Evolutionary conservation across 2,113 vertebrate genomes (phyloP).

Genomic region (Dromaius novaehollandiae): DNA sequence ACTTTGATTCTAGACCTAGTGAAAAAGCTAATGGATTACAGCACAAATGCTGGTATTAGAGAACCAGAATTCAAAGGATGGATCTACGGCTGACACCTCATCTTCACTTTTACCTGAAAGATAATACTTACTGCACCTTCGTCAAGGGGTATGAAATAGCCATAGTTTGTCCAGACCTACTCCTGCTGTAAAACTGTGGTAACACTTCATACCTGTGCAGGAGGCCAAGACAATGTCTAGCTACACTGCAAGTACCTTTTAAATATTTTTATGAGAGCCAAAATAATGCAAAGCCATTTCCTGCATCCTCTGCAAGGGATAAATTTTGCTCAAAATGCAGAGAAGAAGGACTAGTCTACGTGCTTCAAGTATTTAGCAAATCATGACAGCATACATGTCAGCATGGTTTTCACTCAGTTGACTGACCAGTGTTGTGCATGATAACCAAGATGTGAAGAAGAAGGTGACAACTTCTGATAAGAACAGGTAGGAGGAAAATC

Average conservation of each 20-base stretch:
- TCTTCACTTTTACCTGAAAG: background rate
- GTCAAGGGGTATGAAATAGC: background rate
- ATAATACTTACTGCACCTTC: background rate
- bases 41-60: background rate
- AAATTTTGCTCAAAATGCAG: background rate
- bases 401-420: background rate
- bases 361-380: background rate
- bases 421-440: background rate
- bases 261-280: background rate
- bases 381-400: background rate
- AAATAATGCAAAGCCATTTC: background rate
- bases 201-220: background rate
- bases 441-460: background rate
- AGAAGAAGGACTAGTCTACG: background rate
- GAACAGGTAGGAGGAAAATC: background rate
- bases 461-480: background rate
- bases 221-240: background rate
- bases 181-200: background rate
- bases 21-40: background rate
- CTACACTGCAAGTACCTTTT: background rate
- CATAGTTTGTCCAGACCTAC: background rate
- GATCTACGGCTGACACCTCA: background rate
- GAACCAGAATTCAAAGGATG: background rate
- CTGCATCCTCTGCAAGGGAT: background rate
- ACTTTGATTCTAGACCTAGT: background rate